phyloP scores from a whole-genome alignment of 2,888 invertebrate species.

The Phytoseiulus persimilis region DNA sequence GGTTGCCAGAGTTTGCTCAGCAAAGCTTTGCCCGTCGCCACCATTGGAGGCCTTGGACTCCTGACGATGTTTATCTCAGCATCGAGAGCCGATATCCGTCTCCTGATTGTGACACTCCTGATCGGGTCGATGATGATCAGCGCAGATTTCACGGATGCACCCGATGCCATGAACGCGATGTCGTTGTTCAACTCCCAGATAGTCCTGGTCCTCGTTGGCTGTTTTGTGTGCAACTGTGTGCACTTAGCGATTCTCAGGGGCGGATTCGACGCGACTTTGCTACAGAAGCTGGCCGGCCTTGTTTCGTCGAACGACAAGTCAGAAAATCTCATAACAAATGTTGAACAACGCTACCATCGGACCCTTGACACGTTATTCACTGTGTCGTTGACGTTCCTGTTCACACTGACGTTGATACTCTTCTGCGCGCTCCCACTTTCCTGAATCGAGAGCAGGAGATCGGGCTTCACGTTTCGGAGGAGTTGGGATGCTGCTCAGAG shows the following conservation, averaged over 20 bases:
- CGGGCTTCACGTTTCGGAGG: too few relatives aligned
- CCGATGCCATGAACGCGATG: neutral
- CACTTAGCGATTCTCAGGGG: constrained; percentile 18
- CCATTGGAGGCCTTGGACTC: neutral
- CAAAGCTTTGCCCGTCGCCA: neutral
- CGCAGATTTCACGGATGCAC: neutral
- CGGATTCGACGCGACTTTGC: neutral
- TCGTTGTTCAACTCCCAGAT: constrained; percentile 7
- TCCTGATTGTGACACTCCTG: constrained; percentile 11
- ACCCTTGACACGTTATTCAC: constrained; percentile 10
- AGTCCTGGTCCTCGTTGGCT: neutral
- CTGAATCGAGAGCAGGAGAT: too few relatives aligned
- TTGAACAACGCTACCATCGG: constrained; percentile 33
- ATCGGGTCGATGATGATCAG: neutral
- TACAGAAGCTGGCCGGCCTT: neutral
- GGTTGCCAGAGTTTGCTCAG: neutral
- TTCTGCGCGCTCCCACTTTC: neutral
- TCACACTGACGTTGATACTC: neutral
- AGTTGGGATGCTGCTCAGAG: too few relatives aligned
- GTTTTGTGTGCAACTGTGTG: neutral
- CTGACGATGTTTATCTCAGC: constrained; percentile 23
- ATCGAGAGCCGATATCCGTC: neutral
- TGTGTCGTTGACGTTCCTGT: neutral
- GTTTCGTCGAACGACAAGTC: constrained; percentile 9
- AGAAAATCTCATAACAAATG: constrained; percentile 10